Evolutionary conservation across 2,888 invertebrate genomes (phyloP).

Genomic region (Volucella inanis): DNA sequence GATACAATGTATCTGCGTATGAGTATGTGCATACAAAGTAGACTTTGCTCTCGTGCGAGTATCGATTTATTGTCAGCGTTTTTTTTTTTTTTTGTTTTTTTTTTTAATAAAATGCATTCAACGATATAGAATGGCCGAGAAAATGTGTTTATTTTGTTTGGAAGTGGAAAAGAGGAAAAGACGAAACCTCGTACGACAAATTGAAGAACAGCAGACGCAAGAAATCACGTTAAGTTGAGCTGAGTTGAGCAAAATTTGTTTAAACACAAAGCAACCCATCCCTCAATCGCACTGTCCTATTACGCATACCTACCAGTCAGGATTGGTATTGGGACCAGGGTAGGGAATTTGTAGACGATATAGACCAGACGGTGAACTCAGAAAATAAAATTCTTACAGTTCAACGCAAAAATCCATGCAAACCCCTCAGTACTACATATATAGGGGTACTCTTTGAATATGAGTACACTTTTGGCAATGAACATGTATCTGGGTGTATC

Average conservation of each 20-base stretch:
- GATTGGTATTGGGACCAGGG: too few relatives aligned
- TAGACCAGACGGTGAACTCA: slow-evolving; percentile 69
- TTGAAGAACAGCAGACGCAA: slow-evolving; percentile 34
- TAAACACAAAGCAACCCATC: slow-evolving; percentile 30
- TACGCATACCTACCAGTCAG: slow-evolving; percentile 48
- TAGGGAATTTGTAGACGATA: slow-evolving; percentile 44
- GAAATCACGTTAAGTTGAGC: neutral
- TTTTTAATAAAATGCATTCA: slow-evolving; percentile 66
- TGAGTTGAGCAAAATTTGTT: slow-evolving; percentile 33
- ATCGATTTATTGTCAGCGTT: slow-evolving; percentile 59
- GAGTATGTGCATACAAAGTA: neutral
- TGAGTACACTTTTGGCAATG: neutral
- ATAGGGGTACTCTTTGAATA: neutral
- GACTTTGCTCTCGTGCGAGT: slow-evolving; percentile 20
- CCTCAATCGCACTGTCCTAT: slow-evolving; percentile 32
- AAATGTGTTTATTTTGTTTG: slow-evolving; percentile 63
- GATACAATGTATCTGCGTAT: neutral
- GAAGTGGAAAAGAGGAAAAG: slow-evolving; percentile 15
- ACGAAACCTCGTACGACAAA: neutral
- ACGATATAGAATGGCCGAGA: slow-evolving; percentile 58
- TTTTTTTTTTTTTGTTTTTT: slow-evolving; percentile 4
- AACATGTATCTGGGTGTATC: neutral
- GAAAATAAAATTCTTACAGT: slow-evolving; percentile 34
- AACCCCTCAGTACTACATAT: neutral
- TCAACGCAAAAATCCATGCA: too few relatives aligned